Percentiles rank a stretch among this genome's conserved stretches.
These are phyloP conservation scores for Seira sanloemensis DNA, from an alignment of 2,888 invertebrate species.

Conservation along the genomic window DNA sequence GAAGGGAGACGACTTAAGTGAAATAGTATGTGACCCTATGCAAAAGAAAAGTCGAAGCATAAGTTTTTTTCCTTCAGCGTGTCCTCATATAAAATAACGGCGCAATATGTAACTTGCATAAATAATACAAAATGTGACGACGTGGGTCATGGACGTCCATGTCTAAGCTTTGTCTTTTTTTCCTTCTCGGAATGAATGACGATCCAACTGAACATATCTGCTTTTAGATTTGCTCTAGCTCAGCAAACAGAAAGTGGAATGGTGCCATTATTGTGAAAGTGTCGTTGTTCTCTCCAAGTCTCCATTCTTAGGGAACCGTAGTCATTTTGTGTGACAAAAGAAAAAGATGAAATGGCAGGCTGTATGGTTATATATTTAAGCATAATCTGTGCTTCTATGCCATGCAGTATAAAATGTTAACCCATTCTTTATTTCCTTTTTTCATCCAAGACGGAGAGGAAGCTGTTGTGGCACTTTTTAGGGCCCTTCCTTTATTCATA, in stretches of 20 bases:
- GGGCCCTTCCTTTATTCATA: slow-evolving; percentile 4
- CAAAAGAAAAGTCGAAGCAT: background rate
- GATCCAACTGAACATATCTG: slow-evolving; percentile 1
- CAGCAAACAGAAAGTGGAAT: slow-evolving; percentile 21
- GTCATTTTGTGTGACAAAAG: slow-evolving; percentile 29
- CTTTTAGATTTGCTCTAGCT: slow-evolving; percentile 7
- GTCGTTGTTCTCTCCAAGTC: slow-evolving; percentile 29
- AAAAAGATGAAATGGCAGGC: slow-evolving; percentile 37
- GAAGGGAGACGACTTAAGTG: slow-evolving; percentile 6
- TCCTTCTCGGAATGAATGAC: background rate
- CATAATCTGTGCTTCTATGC: slow-evolving; percentile 12
- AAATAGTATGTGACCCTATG: background rate
- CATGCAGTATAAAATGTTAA: background rate
- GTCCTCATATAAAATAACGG: slow-evolving; percentile 16
- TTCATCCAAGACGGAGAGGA: slow-evolving; percentile 16
- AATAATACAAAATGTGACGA: slow-evolving; percentile 16
- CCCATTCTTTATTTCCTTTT: slow-evolving; percentile 15
- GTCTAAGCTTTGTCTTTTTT: slow-evolving; percentile 14
- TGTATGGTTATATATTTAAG: slow-evolving; percentile 6
- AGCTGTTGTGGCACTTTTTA: slow-evolving; percentile 30
- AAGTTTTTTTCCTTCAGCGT: background rate
- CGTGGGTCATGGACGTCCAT: slow-evolving; percentile 16
- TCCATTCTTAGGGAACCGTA: slow-evolving; percentile 33
- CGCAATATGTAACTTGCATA: slow-evolving; percentile 16
- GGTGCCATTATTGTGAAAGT: slow-evolving; percentile 42